Evolutionary conservation across 2,113 vertebrate genomes (phyloP).

Genomic region (Ailuropoda melanoleuca): DNA sequence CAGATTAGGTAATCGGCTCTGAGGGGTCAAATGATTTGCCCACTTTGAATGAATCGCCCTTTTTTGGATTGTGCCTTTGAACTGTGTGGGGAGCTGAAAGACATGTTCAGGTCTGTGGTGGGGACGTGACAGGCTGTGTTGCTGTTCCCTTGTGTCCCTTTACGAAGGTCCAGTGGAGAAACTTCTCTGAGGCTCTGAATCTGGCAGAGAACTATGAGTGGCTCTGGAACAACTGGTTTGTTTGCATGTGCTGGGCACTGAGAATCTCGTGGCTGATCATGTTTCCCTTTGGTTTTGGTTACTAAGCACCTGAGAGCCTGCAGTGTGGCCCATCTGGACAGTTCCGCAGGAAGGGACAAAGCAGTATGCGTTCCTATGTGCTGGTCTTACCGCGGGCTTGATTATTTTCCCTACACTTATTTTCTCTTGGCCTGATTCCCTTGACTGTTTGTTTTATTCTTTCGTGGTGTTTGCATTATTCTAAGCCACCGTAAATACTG

Average conservation of each 20-base stretch:
- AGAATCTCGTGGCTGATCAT: not conserved
- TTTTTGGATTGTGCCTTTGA: not conserved
- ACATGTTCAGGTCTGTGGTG: not conserved
- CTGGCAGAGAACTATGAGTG: not conserved
- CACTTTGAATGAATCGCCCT: not conserved
- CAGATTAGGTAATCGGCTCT: not conserved
- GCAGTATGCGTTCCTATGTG: not conserved
- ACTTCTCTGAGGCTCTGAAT: not conserved
- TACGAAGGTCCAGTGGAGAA: not conserved
- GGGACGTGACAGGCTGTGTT: not conserved
- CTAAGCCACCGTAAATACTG: not conserved
- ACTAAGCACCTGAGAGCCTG: not conserved
- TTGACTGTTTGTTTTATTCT: conserved; percentile 22
- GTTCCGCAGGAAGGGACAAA: not conserved
- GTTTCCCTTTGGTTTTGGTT: conserved; percentile 21
- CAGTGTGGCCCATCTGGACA: not conserved
- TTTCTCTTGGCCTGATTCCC: not conserved
- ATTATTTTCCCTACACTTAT: not conserved
- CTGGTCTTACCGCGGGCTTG: not conserved
- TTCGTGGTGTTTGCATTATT: not conserved
- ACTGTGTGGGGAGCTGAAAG: not conserved
- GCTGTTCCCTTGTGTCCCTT: not conserved
- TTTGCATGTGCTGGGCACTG: not conserved
- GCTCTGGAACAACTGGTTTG: not conserved
- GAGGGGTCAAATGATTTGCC: not conserved